Evolutionary conservation across 1,140 invertebrate species (phyloP), one percentile per base, ranked within the genome.

Genomic region (Drosophila carrolli): DNA sequence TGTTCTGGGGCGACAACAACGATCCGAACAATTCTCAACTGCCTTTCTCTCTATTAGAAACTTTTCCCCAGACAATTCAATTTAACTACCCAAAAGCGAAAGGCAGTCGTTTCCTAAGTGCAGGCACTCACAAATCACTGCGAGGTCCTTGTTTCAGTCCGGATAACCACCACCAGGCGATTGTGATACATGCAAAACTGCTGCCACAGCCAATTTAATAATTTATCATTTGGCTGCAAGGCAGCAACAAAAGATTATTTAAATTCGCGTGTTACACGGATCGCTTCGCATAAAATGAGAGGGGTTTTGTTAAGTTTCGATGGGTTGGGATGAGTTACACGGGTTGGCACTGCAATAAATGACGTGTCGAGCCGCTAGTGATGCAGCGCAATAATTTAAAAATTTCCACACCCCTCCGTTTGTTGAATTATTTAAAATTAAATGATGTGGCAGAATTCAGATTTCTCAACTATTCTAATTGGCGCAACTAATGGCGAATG

Each of bases 381-480:
- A 57, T 81, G 51, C 73, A 78, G 63, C 29, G 80, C 80, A 75
- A 90, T 90, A 89, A 89, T 75, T 89, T 90, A 89, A 78, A 89
- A 89, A 89, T 89, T 90, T 89, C 71, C 81, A 13, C 61, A 53
- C 47, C 54, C 51, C 38, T 47, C 14, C 8, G 8, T 57, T 82
- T 70, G 77, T 74, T 62, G 62, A 88, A 89, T 82, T 79, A 80
- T 86, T 85, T 86, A 62, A 90, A 91, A 91, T 79, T 91, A 88
- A 91, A 91, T 91, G 90, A 91, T 81, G 85, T 91, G 90, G 90
- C 90, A 91, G 75, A 76, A 91, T 91, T 91, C 90, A 91, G 90
- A 91, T 91, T 91, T 91, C 70, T 91, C 80, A 75, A 46, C 38
- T 81, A 75, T 89, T 89, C 81, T 85, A 90, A 89, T 89, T 90